A percentile compares a stretch with the other conserved stretches of the same genome.
phyloP scores from a whole-genome alignment of 2,113 vertebrate species.

The Hemiprocne comata region DNA sequence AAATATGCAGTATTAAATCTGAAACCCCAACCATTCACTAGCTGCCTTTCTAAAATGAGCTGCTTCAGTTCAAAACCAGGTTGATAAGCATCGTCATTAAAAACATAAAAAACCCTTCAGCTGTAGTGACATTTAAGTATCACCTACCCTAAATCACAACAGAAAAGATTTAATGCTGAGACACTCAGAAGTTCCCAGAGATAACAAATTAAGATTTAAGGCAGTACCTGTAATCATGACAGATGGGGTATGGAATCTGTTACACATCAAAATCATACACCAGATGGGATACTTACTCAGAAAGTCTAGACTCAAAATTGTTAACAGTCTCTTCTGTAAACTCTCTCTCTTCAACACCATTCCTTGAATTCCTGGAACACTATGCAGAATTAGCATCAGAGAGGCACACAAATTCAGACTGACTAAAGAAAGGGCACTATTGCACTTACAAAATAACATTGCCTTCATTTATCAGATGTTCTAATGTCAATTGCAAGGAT shows the following conservation, averaged over 20 bases:
- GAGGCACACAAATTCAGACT: neutral
- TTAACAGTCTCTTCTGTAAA: constrained; percentile 54
- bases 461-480: constrained; percentile 70
- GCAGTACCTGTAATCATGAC: neutral
- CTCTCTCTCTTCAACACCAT: constrained; percentile 26
- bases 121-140: neutral
- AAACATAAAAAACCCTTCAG: neutral
- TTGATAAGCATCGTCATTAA: neutral
- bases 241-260: neutral
- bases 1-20: neutral
- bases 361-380: constrained; percentile 55
- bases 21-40: neutral
- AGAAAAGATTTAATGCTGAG: neutral
- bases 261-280: neutral
- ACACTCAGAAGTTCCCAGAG: neutral
- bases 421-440: neutral
- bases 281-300: constrained; percentile 72
- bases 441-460: constrained; percentile 62
- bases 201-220: neutral
- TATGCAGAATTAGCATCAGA: neutral
- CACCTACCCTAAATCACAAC: neutral
- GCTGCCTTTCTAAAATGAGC: neutral
- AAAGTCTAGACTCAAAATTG: constrained; percentile 73
- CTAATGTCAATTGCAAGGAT: constrained; percentile 71
- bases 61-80: neutral